Base-by-base conservation (phyloP, 1,140 invertebrate genomes). In the Drosophila insularis region DNA sequence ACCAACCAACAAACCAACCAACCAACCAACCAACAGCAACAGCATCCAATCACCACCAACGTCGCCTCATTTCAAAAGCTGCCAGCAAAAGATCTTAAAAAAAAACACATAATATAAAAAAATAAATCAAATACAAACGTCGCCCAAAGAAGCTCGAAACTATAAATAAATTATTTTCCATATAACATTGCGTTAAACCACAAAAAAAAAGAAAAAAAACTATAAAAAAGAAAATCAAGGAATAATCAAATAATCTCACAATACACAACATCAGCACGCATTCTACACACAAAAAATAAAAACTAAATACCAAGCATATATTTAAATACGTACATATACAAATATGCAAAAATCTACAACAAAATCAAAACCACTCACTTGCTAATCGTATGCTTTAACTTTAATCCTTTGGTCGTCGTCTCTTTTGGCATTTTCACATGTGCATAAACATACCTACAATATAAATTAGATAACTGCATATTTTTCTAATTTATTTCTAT, bases 1-100 rank as follows among this genome's bases (percentile, higher is more conserved):
- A 64, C 60, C 58, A 55, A 60, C 53, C 56, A 66, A 67, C 54
- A 66, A 71, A 63, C 54, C 64, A 79, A 74, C 66, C 63, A 75
- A 68, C 27, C 27, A 27, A 27, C 27, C 27, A 27, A 21, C 2
- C 72, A 67, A 68, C 72, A 76, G 73, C 75, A 78, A 78, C 75
- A 78, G 68, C 74, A 78, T 78, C 82, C 79, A 50, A 50, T 50
- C 43, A 87, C 82, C 82, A 82, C 72, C 73, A 58, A 80, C 69
- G 81, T 69, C 80, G 84, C 62, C 70, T 86, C 82, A 86, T 81
- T 80, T 50, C 58, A 72, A 67, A 67, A 61, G 67, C 76, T 62
- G 76, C 60, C 66, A 71, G 69, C 71, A 74, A 68, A 55, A 39
- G 50, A 32, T 65, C 17, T 50, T 8, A 19, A 10, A 68, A 35